These are phyloP conservation scores for Bos javanicus DNA, from an alignment of 2,113 vertebrate genomes.

Conservation along the genomic window DNA sequence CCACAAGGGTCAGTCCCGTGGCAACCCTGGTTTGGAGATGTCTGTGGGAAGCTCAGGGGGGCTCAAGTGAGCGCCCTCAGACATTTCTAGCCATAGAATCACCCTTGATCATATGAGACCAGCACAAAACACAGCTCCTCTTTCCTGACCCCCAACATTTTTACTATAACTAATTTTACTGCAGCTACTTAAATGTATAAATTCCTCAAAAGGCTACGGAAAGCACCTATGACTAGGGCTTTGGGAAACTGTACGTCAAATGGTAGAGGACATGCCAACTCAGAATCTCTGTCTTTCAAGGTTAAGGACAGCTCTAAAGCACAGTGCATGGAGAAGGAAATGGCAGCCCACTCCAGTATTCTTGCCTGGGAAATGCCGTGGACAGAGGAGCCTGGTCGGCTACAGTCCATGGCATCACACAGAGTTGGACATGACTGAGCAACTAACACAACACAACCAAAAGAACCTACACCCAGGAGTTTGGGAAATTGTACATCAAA, in stretches of 20 bases:
- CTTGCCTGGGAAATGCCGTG: not conserved
- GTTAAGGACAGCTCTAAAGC: not conserved
- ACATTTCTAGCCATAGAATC: not conserved
- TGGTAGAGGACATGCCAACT: not conserved
- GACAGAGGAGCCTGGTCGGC: not conserved
- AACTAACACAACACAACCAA: not conserved
- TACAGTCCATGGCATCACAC: not conserved
- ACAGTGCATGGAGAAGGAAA: not conserved
- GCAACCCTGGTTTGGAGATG: not conserved
- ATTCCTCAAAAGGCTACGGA: not conserved
- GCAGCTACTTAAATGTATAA: not conserved
- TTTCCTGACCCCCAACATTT: not conserved
- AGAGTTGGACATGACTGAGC: not conserved
- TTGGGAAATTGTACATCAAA: not conserved
- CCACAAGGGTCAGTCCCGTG: too few species aligned
- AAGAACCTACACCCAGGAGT: too few species aligned
- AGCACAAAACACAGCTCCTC: not conserved
- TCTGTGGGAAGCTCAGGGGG: not conserved
- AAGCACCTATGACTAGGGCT: too few species aligned
- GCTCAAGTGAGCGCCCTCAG: not conserved
- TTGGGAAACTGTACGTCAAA: not conserved
- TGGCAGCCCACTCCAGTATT: not conserved
- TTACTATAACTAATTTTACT: not conserved
- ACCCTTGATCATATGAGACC: not conserved
- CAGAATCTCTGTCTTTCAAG: not conserved